Conservation (phyloP, 2,797 vertebrate genomes). For the Gorsachius magnificus region DNA sequence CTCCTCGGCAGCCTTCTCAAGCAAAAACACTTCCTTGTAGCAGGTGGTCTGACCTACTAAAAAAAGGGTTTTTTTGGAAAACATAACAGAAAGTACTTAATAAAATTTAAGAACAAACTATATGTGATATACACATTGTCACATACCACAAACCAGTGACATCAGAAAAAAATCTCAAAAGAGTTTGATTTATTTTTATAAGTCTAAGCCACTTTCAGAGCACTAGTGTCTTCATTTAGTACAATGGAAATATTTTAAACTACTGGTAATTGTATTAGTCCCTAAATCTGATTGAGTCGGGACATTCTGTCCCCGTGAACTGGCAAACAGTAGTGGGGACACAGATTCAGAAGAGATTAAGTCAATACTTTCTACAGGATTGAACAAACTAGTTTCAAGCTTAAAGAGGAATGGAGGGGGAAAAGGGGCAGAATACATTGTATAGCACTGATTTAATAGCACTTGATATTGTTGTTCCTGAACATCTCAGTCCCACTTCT, state of each 20-base stretch:
- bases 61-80: neutral
- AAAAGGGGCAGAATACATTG: neutral
- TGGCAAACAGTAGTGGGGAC: neutral
- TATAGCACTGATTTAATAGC: neutral
- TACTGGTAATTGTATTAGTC: slow-evolving; percentile 23
- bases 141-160: neutral
- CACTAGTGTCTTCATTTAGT: neutral
- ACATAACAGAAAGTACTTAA: neutral
- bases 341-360: slow-evolving; percentile 34
- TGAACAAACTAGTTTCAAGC: slow-evolving; percentile 20
- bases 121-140: neutral
- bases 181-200: neutral
- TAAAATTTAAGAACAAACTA: neutral
- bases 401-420: neutral
- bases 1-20: neutral
- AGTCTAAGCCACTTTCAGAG: neutral
- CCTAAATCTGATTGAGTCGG: slow-evolving; percentile 31
- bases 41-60: neutral
- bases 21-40: neutral
- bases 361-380: slow-evolving; percentile 13
- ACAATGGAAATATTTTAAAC: slow-evolving; percentile 20
- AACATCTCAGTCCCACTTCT: neutral
- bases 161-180: neutral
- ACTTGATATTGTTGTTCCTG: neutral
- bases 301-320: neutral